Conservation (phyloP, 2,113 vertebrate genomes). For the Panthera tigris region DNA sequence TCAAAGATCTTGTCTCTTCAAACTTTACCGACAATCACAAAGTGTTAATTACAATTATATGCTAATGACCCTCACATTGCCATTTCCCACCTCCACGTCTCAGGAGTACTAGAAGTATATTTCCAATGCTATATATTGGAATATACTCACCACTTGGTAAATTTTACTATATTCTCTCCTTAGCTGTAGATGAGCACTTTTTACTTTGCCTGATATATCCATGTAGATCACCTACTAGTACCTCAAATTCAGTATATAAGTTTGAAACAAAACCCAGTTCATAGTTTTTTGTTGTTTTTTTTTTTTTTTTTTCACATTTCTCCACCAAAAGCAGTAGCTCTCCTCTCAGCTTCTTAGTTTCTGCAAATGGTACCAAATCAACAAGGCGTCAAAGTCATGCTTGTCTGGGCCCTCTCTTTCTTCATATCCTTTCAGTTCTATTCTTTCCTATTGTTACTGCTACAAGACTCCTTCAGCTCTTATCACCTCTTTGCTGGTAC, state of each 20-base stretch:
- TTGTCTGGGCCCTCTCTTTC: neutral
- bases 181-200: neutral
- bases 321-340: neutral
- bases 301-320: neutral
- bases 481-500: neutral
- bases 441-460: neutral
- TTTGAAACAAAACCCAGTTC: conserved; percentile 2
- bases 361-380: neutral
- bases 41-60: neutral
- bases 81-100: neutral
- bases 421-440: neutral
- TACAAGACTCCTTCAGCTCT: neutral
- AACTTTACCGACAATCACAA: neutral
- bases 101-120: neutral
- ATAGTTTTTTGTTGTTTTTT: neutral
- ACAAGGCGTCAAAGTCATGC: neutral
- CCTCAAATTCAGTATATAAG: conserved; percentile 6
- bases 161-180: neutral
- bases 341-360: neutral
- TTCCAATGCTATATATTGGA: neutral
- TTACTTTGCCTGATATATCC: neutral
- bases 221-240: neutral
- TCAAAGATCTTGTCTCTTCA: conserved; percentile 6
- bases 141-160: neutral
- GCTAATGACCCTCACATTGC: neutral